Conservation (phyloP, 2,113 vertebrate species). For the Tinamus guttatus region DNA sequence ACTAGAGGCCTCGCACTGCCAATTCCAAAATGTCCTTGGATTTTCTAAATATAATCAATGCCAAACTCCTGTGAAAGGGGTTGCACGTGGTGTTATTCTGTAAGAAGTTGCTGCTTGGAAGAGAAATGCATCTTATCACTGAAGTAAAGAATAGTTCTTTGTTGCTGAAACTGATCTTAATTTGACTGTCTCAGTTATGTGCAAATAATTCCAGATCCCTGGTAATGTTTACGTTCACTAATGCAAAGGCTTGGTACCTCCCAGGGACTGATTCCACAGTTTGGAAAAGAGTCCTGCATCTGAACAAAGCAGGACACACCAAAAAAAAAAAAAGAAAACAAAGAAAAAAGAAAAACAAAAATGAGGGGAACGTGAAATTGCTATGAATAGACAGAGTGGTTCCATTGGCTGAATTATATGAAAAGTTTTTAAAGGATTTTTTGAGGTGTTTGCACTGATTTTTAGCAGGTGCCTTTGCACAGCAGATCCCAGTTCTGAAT, state of each 20-base stretch:
- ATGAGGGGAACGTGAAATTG: neutral
- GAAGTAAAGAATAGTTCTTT: neutral
- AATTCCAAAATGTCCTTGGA: neutral
- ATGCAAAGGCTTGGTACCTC: rapidly evolving
- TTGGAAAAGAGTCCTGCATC: neutral
- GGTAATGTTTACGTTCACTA: neutral
- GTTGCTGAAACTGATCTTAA: neutral
- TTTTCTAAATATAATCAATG: neutral
- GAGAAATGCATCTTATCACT: neutral
- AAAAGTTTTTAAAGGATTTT: neutral
- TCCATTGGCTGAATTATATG: neutral
- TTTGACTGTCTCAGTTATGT: neutral
- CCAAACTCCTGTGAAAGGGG: neutral
- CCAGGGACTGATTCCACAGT: neutral
- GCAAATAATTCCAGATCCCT: neutral
- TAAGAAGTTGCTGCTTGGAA: neutral
- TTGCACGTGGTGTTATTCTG: neutral
- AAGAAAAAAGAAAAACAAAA: neutral
- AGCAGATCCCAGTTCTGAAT: neutral
- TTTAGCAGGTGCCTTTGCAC: neutral
- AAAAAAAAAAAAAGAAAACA: neutral
- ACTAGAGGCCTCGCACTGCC: neutral
- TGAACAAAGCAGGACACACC: neutral
- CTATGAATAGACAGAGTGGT: neutral
- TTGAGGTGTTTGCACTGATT: neutral